Conservation (phyloP, 2,797 vertebrate species). For the Neomorphus geoffroyi region DNA sequence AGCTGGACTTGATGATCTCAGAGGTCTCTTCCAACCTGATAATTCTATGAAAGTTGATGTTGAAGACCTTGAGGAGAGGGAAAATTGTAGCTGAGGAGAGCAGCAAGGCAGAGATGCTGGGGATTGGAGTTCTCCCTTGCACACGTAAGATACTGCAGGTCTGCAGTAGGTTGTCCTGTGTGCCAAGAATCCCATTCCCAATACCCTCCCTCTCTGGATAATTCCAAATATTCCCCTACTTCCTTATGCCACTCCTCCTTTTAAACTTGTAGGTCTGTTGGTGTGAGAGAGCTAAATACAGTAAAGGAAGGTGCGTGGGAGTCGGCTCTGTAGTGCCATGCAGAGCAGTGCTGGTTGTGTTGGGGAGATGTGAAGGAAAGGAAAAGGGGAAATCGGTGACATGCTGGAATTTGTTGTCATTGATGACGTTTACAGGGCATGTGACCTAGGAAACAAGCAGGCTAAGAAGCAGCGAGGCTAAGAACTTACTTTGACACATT, state of each 20-base stretch:
- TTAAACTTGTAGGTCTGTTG: neutral
- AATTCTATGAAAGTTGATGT: neutral
- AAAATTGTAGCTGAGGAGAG: neutral
- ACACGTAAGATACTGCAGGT: fast-evolving
- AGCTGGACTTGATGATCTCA: no score
- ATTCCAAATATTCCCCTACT: neutral
- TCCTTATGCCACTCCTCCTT: neutral
- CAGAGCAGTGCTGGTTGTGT: neutral
- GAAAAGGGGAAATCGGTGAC: neutral
- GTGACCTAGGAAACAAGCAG: neutral
- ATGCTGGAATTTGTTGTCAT: neutral
- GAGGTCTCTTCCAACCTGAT: no score
- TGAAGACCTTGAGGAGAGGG: neutral
- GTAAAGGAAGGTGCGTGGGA: fast-evolving
- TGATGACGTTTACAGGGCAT: neutral
- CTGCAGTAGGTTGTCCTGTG: neutral
- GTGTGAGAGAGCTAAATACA: neutral
- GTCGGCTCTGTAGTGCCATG: fast-evolving
- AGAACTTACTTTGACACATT: neutral
- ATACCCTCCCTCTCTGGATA: neutral
- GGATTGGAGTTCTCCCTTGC: neutral
- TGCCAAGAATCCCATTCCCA: neutral
- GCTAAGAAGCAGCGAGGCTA: neutral
- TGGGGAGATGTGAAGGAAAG: neutral
- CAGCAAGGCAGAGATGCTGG: neutral